Base-by-base conservation (phyloP, 2,888 invertebrate genomes). In the Epinotia nisella region DNA sequence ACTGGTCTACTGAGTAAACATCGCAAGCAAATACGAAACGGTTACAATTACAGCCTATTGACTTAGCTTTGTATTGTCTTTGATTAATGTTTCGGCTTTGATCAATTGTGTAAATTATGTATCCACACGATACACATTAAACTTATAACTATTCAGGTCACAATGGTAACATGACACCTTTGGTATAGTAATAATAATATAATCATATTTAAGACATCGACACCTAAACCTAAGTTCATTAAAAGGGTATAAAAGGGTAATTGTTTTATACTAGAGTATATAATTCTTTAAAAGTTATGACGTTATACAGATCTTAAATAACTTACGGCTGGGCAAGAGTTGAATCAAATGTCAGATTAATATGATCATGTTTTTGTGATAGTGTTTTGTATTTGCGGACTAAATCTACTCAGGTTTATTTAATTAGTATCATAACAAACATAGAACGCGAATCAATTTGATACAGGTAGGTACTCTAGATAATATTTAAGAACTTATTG, bases 61-160 rank as follows among this genome's bases (percentile, higher is more conserved):
- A 55, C 41, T 67, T 55, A n/a, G 13, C 21, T 5, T 55, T 39
- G 55, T 71, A 67, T 71, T 71, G 67, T 71, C 71, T 61, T 61
- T 55, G 35, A 41, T 67, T 60, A 53, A 66, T 55, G 65, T 56
- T 51, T 60, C 45, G 29, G 21, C 35, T 59, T 49, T 17, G 39
- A 53, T 17, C 29, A 21, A 65, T 59, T 45, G 21, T 59, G 21
- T 66, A 41, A 41, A 41, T 71, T 29, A 17, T 19, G 60, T 19
- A 71, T 39, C 51, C 49, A 45, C 41, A 29, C 45, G 24, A 59
- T 71, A 66, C 66, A 71, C 71, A 65, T 75, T 70, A 70, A 77
- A 75, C 68, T 78, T 81, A 76, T 41, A 75, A 73, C 78, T 81
- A 81, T 68, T 81, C 82, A 81, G 81, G 78, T 82, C 81, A 79